Conservation (phyloP, 1,140 invertebrate genomes). For the Coboldia fuscipes region DNA sequence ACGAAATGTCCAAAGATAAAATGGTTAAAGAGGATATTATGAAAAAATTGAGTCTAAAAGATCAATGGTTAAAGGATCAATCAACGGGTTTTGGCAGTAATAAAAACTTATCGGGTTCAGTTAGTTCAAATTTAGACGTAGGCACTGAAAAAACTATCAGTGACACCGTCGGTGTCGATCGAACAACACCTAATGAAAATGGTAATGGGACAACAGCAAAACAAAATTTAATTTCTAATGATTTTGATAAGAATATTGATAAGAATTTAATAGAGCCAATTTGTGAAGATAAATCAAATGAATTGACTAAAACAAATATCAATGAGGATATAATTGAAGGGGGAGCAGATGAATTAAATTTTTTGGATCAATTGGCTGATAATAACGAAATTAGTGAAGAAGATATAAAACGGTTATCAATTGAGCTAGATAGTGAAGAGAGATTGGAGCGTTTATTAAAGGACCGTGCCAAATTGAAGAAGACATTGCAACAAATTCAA, state of each 20-base stretch:
- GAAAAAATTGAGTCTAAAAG: constrained; percentile 18
- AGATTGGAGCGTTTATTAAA: constrained; percentile 1
- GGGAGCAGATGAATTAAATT: constrained; percentile 1
- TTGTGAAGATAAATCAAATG: not conserved
- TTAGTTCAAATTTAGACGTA: too few relatives aligned
- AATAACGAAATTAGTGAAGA: not conserved
- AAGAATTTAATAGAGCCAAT: too few relatives aligned
- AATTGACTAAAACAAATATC: not conserved
- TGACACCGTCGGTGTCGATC: too few relatives aligned
- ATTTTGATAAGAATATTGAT: too few relatives aligned
- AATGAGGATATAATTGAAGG: not conserved
- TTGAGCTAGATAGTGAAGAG: constrained; percentile 1
- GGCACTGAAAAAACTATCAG: too few relatives aligned
- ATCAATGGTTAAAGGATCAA: constrained; percentile 13
- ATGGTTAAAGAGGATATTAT: constrained; percentile 19
- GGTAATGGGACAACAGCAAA: too few relatives aligned
- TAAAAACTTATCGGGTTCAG: too few relatives aligned
- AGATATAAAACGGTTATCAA: constrained; percentile 1
- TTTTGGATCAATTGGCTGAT: not conserved
- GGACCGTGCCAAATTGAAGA: constrained; percentile 8
- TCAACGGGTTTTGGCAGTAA: not conserved
- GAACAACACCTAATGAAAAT: too few relatives aligned
- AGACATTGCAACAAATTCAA: constrained; percentile 16
- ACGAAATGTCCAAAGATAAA: constrained; percentile 18
- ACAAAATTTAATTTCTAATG: too few relatives aligned